A percentile compares a stretch with the other conserved stretches of the same genome.
These are phyloP conservation scores for Mesoligia furuncula DNA, from an alignment of 2,888 invertebrate genomes.

Conservation along the genomic window DNA sequence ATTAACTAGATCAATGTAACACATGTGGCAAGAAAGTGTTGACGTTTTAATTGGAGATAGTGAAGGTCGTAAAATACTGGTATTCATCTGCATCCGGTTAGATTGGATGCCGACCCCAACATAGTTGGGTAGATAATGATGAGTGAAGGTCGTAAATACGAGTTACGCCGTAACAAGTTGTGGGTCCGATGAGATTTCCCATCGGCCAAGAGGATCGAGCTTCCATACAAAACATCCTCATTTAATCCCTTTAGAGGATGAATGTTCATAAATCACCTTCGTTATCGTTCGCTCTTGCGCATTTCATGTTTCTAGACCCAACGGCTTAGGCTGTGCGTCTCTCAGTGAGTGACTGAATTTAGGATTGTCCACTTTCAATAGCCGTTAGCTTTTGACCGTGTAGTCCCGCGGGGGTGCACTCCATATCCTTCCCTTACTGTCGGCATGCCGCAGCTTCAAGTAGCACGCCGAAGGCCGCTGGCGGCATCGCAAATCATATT, in stretches of 20 bases:
- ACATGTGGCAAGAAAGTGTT: slow-evolving; percentile 15
- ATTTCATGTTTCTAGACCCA: not conserved
- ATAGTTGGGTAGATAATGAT: no score
- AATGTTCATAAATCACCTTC: not conserved
- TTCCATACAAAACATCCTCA: not conserved
- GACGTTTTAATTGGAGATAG: slow-evolving; percentile 12
- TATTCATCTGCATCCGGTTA: no score
- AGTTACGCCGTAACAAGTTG: not conserved
- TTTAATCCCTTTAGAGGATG: not conserved
- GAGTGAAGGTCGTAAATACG: slow-evolving; percentile 17
- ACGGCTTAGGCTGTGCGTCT: not conserved
- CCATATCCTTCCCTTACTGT: not conserved
- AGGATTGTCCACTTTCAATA: not conserved
- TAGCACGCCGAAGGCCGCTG: not conserved
- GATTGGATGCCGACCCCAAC: no score
- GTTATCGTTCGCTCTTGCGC: not conserved
- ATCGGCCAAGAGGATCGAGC: not conserved
- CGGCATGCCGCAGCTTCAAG: not conserved
- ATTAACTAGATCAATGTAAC: slow-evolving; percentile 14
- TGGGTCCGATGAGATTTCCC: not conserved
- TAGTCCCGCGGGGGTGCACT: not conserved
- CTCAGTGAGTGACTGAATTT: not conserved
- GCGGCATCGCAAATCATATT: not conserved
- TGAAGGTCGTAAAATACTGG: slow-evolving; percentile 13
- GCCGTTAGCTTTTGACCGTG: not conserved